phyloP scores from a whole-genome alignment of 2,113 vertebrate genomes.

The Pampusana beccarii region DNA sequence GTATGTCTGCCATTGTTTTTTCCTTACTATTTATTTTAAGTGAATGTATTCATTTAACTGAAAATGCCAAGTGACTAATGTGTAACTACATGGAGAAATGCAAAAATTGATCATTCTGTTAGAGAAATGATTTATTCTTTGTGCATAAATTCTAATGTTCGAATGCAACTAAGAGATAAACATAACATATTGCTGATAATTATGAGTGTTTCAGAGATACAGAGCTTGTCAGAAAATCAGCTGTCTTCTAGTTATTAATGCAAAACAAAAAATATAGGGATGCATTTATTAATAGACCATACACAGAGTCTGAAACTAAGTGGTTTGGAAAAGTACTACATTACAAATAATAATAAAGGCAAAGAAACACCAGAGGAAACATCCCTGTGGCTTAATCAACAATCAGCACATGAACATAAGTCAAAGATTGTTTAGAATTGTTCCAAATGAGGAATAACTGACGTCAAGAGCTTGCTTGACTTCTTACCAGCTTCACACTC shows the following conservation, averaged over 20 bases:
- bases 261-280: conserved; percentile 17
- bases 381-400: conserved; percentile 77
- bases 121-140: conserved; percentile 6
- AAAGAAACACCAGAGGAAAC: conserved; percentile 68
- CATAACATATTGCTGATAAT: background rate
- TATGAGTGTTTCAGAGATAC: background rate
- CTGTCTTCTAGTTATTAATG: conserved; percentile 32
- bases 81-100: background rate
- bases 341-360: conserved; percentile 70
- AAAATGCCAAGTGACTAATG: conserved; percentile 49
- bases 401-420: conserved; percentile 60
- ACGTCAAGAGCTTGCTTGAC: conserved; percentile 73
- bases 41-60: conserved; percentile 6
- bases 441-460: conserved; percentile 77
- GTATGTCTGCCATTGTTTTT: background rate
- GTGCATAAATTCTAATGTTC: conserved; percentile 28
- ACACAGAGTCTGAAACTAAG: conserved; percentile 6
- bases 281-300: conserved; percentile 39
- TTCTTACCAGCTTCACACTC: conserved; percentile 73
- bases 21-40: conserved; percentile 19
- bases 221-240: conserved; percentile 21
- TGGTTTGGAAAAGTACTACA: conserved; percentile 54
- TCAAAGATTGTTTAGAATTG: conserved; percentile 69
- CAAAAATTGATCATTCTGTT: conserved; percentile 14
- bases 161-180: conserved; percentile 1